These are phyloP conservation scores for Diadegma fenestrale DNA, from an alignment of 2,888 invertebrate species.

Conservation along the genomic window DNA sequence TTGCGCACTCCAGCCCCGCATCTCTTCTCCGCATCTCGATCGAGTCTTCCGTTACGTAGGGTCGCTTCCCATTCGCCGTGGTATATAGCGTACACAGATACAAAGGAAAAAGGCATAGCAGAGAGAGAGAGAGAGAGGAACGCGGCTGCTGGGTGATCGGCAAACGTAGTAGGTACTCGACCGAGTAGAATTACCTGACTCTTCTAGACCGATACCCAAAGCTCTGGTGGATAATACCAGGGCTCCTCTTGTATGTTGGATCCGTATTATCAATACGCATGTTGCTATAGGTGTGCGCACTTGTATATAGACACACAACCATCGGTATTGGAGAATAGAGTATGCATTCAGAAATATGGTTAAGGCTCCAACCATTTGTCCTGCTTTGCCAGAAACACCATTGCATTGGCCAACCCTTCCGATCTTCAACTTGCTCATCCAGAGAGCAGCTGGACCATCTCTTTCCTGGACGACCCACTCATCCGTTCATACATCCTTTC, in stretches of 20 bases:
- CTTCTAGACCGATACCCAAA: conserved; percentile 60
- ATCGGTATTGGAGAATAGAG: conserved; percentile 67
- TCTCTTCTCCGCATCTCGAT: conserved; percentile 51
- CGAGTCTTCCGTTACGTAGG: conserved; percentile 61
- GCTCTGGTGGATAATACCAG: conserved; percentile 72
- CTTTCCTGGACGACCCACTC: conserved; percentile 61
- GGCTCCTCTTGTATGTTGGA: conserved; percentile 48
- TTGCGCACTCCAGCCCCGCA: conserved; percentile 54
- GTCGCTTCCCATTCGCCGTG: conserved; percentile 38
- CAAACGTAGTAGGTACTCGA: conserved; percentile 79
- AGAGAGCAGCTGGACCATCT: conserved; percentile 51
- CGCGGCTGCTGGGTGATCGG: conserved; percentile 4
- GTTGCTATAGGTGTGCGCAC: neutral
- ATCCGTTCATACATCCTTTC: conserved; percentile 49
- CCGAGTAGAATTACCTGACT: conserved; percentile 81
- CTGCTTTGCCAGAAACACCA: conserved; percentile 48
- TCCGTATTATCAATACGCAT: conserved; percentile 38
- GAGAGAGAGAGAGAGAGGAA: too few relatives aligned
- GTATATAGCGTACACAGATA: conserved; percentile 9
- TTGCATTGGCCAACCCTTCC: conserved; percentile 47
- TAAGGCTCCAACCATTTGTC: conserved; percentile 77
- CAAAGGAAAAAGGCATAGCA: conserved; percentile 11
- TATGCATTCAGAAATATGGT: conserved; percentile 56
- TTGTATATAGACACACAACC: conserved; percentile 42
- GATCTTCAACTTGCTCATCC: conserved; percentile 52